Percentiles rank a stretch among this genome's conserved stretches.
phyloP scores from a whole-genome alignment of 2,797 vertebrate genomes.

The Acipenser ruthenus region DNA sequence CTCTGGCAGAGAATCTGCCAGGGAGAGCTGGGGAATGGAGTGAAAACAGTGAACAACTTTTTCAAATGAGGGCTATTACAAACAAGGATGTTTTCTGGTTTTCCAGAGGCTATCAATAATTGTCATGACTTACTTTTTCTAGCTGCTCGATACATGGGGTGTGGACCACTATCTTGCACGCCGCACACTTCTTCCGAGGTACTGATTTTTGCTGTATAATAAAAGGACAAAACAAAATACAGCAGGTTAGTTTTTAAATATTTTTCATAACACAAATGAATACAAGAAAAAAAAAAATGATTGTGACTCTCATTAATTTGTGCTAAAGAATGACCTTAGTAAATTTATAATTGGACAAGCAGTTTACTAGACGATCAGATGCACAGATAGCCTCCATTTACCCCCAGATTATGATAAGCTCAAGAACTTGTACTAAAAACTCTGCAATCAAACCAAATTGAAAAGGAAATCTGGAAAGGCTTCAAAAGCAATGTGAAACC shows the following conservation, averaged over 20 bases:
- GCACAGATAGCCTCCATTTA: too few species aligned
- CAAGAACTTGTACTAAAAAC: too few species aligned
- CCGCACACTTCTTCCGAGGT: constrained; percentile 82
- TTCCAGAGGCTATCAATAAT: neutral
- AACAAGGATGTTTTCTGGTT: neutral
- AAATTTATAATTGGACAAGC: too few species aligned
- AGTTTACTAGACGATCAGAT: too few species aligned
- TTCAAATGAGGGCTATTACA: neutral
- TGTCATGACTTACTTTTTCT: constrained; percentile 71
- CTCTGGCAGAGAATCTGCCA: constrained; percentile 18
- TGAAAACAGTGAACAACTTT: constrained; percentile 20
- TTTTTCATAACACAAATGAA: neutral
- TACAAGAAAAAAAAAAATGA: too few species aligned
- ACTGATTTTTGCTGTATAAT: constrained; percentile 77
- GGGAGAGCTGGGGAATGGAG: constrained; percentile 45
- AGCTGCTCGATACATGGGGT: constrained; percentile 83
- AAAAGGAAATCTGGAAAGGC: too few species aligned
- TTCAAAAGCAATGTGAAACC: neutral
- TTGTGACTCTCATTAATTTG: too few species aligned
- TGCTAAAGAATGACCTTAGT: too few species aligned
- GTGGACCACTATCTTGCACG: constrained; percentile 90
- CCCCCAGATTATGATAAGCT: too few species aligned
- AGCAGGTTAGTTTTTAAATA: too few species aligned
- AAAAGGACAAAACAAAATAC: constrained; percentile 10
- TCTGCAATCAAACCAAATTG: too few species aligned